Conservation (phyloP, 1,140 invertebrate species). For the Littorina saxatilis region DNA sequence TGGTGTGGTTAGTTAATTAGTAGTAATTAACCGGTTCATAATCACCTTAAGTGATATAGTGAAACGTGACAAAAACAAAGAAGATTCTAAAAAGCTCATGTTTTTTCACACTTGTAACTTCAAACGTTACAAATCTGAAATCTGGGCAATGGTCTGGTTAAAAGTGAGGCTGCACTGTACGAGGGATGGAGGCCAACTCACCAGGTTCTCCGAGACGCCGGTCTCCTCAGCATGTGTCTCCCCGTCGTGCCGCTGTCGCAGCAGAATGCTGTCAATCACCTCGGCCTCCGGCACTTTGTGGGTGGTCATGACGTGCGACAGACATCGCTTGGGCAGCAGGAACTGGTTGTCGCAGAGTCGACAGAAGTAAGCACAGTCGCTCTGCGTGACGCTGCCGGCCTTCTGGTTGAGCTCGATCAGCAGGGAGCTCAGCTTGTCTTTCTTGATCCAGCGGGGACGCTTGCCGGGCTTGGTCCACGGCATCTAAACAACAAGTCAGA, state of each 20-base stretch:
- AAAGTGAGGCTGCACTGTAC: no score
- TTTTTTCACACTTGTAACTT: no score
- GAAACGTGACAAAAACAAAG: no score
- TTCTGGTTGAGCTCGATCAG: conserved; percentile 55
- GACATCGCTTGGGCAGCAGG: conserved; percentile 59
- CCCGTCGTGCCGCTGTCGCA: conserved; percentile 36
- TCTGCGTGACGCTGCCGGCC: conserved; percentile 44
- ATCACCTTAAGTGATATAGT: no score
- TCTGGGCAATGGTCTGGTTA: no score
- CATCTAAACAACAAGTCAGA: no score
- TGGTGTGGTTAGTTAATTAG: no score
- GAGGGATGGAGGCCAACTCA: not conserved
- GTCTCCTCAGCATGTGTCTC: not conserved
- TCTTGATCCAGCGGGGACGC: conserved; percentile 33
- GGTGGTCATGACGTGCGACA: conserved; percentile 44
- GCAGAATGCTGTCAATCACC: conserved; percentile 41
- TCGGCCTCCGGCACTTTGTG: conserved; percentile 28
- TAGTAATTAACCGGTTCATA: no score
- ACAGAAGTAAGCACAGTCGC: conserved; percentile 54
- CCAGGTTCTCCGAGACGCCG: not conserved
- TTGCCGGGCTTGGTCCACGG: not conserved
- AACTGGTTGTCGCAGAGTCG: conserved; percentile 63
- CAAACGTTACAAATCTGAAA: no score
- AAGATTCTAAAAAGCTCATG: no score
- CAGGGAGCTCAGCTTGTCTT: conserved; percentile 24